Percentiles rank a stretch among this genome's conserved stretches.
Conservation (phyloP, 1,140 invertebrate genomes). For the Drosophila malerkotliana region DNA sequence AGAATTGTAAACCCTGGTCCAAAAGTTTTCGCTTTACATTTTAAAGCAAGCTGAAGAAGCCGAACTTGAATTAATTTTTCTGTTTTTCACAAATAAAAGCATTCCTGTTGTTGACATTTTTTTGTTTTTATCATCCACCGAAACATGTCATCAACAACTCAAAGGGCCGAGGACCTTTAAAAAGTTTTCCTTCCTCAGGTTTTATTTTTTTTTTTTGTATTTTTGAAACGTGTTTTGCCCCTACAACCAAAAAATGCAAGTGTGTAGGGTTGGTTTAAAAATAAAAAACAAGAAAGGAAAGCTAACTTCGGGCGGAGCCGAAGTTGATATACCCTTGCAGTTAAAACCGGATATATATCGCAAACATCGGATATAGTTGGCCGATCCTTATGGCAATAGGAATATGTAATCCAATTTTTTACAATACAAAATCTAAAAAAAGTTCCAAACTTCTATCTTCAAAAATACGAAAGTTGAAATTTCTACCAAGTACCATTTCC, state of each 20-base stretch:
- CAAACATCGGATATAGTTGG: no score
- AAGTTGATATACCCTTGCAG: no score
- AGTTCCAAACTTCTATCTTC: no score
- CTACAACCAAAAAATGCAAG: constrained; percentile 29
- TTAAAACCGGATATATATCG: no score
- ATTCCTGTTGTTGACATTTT: constrained; percentile 75
- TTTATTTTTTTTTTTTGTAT: background rate
- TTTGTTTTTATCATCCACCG: constrained; percentile 41
- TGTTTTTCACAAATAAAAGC: constrained; percentile 63
- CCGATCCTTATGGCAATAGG: no score
- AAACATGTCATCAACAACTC: constrained; percentile 62
- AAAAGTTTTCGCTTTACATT: constrained; percentile 70
- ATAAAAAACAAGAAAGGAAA: no score
- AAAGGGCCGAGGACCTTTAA: constrained; percentile 44
- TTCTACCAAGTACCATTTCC: no score
- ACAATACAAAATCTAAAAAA: no score
- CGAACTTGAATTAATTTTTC: constrained; percentile 75
- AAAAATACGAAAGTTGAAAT: no score
- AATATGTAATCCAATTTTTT: no score
- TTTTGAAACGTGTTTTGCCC: constrained; percentile 35
- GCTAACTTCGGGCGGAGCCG: no score
- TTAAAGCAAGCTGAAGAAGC: constrained; percentile 64
- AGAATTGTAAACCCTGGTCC: constrained; percentile 37
- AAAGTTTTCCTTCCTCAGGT: constrained; percentile 21
- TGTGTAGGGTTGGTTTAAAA: constrained; percentile 16